Base-by-base conservation (phyloP, 2,888 invertebrate genomes). In the Lymantria dispar region DNA sequence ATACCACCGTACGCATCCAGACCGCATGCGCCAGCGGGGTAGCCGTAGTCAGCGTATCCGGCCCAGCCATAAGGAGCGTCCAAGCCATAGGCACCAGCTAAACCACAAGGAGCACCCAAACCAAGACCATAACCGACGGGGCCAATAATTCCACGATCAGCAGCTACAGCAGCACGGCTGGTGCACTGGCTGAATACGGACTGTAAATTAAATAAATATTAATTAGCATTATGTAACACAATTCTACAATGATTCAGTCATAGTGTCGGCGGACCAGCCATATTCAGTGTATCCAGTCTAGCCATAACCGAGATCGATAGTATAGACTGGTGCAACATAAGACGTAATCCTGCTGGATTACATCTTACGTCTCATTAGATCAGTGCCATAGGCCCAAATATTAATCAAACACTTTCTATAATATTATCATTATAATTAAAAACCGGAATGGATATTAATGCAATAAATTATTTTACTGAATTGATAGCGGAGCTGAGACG, bases 321-420 rank as follows among this genome's bases (percentile, higher is more conserved):
- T n/a, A n/a, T n/a, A n/a, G n/a, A n/a, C n/a, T n/a, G n/a, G n/a
- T n/a, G n/a, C n/a, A n/a, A n/a, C n/a, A n/a, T n/a, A n/a, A n/a
- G n/a, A n/a, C n/a, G n/a, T n/a, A n/a, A n/a, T n/a, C n/a, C n/a
- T n/a, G n/a, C n/a, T n/a, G n/a, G n/a, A n/a, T n/a, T n/a, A n/a
- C n/a, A n/a, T n/a, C n/a, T n/a, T n/a, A n/a, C n/a, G n/a, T n/a
- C n/a, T n/a, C n/a, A n/a, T n/a, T 46, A 10, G 58, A 37, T 44
- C 52, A 60, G 45, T 62, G 60, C 37, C 59, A 50, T 31, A 54
- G 36, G 14, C 53, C 56, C 7, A 43, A 37, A 60, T 60, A 47
- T 8, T 52, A 50, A 38, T 7, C 3, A 3, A 36, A 11, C 5
- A 22, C 5, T 3, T 22, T 22, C 22, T 22, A 22, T 5, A 22